Conservation (phyloP, 2,113 vertebrate genomes). For the Atherinomorus stipes region DNA sequence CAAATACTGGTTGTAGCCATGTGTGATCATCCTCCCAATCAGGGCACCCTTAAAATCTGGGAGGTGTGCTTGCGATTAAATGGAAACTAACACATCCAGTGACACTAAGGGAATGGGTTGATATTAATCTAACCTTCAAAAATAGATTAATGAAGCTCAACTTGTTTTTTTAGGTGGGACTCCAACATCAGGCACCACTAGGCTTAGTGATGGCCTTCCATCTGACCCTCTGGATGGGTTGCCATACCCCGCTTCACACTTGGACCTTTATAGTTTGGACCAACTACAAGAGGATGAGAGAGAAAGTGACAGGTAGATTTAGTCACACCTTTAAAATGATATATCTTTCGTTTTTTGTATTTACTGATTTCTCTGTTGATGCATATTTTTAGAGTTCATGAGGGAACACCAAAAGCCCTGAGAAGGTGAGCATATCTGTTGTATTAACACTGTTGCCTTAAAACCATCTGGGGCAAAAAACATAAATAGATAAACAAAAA, state of each 20-base stretch:
- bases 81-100: neutral
- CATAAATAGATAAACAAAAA: too few relatives aligned
- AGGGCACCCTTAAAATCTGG: too few relatives aligned
- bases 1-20: too few relatives aligned
- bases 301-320: constrained; percentile 89
- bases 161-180: constrained; percentile 28
- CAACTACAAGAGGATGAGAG: constrained; percentile 93
- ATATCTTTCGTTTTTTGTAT: neutral
- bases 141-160: neutral
- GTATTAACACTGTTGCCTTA: neutral
- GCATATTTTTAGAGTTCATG: constrained; percentile 59
- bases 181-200: constrained; percentile 75
- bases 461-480: too few relatives aligned
- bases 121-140: neutral
- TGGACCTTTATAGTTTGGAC: constrained; percentile 88
- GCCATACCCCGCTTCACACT: constrained; percentile 83
- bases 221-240: constrained; percentile 85
- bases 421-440: constrained; percentile 59
- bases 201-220: constrained; percentile 83
- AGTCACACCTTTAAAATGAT: neutral
- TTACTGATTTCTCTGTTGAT: neutral
- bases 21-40: neutral
- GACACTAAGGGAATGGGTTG: neutral
- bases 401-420: constrained; percentile 77
- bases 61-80: neutral